phyloP scores from a whole-genome alignment of 1,140 invertebrate species.

The Aricia agestis region DNA sequence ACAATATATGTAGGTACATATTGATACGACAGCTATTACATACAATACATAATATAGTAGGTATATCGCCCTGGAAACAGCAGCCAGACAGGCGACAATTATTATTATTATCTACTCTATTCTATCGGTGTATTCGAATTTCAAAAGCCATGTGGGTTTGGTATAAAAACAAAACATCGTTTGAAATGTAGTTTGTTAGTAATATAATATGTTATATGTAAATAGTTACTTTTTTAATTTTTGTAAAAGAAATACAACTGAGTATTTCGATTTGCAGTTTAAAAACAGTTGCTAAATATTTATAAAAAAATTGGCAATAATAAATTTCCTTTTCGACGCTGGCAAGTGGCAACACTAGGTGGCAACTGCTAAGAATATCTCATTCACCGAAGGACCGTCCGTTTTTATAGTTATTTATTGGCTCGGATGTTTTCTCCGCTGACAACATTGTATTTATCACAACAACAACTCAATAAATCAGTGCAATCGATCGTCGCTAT shows the following conservation, averaged over 20 bases:
- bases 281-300: no score
- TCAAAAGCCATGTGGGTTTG: background rate
- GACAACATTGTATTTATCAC: constrained; percentile 36
- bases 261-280: no score
- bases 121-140: background rate
- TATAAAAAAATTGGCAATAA: no score
- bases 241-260: no score
- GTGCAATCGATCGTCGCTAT: constrained; percentile 17
- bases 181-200: background rate
- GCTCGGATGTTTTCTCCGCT: constrained; percentile 30
- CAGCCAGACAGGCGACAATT: background rate
- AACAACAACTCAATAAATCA: constrained; percentile 41
- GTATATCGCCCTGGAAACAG: constrained; percentile 22
- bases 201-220: no score
- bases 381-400: background rate
- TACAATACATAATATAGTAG: background rate
- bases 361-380: background rate
- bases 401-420: background rate
- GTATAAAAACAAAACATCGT: no score
- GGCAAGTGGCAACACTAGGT: background rate
- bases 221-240: background rate
- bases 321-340: background rate
- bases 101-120: background rate
- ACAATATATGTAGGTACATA: constrained; percentile 16
- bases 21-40: background rate